Evolutionary conservation across 1,140 invertebrate species (phyloP).

Genomic region (Zophobas morio): DNA sequence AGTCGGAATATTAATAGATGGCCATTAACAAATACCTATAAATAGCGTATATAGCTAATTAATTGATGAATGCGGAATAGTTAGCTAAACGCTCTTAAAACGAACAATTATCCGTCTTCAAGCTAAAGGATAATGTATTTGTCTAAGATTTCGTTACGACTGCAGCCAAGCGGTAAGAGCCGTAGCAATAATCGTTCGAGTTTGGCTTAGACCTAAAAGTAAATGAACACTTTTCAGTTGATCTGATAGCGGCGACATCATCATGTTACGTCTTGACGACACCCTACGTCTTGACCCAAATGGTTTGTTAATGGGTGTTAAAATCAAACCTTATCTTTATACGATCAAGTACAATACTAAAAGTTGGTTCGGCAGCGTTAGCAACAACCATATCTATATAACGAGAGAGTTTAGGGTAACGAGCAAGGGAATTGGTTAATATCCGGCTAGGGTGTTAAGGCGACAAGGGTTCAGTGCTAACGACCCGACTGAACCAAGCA

Average conservation of each 20-base stretch:
- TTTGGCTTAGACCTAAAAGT: no score
- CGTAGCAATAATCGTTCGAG: no score
- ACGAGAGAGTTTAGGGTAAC: slow-evolving; percentile 54
- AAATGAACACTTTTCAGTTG: no score
- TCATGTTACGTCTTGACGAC: neutral
- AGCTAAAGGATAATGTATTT: no score
- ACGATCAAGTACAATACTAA: slow-evolving; percentile 44
- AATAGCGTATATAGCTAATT: neutral
- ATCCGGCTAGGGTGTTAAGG: slow-evolving; percentile 54
- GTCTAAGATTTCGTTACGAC: no score
- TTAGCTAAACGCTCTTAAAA: no score
- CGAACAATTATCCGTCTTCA: no score
- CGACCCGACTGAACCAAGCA: slow-evolving; percentile 45
- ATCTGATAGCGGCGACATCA: neutral
- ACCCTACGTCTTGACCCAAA: slow-evolving; percentile 26
- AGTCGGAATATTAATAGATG: slow-evolving; percentile 11
- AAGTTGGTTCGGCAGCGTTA: slow-evolving; percentile 46
- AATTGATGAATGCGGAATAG: neutral
- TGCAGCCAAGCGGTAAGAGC: no score
- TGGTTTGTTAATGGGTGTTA: slow-evolving; percentile 45
- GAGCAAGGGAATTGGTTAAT: slow-evolving; percentile 58
- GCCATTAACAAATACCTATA: slow-evolving; percentile 1
- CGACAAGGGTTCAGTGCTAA: slow-evolving; percentile 50
- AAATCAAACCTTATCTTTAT: slow-evolving; percentile 48
- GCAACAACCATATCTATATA: slow-evolving; percentile 53